These are phyloP conservation scores for Drosophila neotestacea DNA, from an alignment of 2,888 invertebrate genomes.

Conservation along the genomic window DNA sequence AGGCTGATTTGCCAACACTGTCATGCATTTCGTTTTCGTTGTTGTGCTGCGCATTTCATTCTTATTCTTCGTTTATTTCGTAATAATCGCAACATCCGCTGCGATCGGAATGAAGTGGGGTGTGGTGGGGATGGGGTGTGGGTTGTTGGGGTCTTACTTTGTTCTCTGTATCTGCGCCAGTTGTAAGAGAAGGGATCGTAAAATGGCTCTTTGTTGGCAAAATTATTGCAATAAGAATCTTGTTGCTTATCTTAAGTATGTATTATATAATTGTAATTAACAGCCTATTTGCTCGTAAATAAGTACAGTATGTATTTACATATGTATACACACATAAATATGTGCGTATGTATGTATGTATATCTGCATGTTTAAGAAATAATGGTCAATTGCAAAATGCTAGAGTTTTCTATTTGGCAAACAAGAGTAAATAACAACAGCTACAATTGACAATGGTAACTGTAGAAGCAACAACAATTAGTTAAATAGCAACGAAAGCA, in stretches of 20 bases:
- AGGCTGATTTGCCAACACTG: no score
- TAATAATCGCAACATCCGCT: constrained; percentile 76
- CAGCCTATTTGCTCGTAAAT: constrained; percentile 30
- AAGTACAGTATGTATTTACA: neutral
- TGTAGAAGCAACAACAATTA: constrained; percentile 38
- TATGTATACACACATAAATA: constrained; percentile 4
- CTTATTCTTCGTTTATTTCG: constrained; percentile 75
- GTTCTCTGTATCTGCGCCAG: constrained; percentile 16
- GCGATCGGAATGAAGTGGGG: constrained; percentile 19
- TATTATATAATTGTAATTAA: constrained; percentile 65
- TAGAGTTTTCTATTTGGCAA: constrained; percentile 68
- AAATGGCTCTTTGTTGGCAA: constrained; percentile 53
- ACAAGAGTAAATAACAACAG: constrained; percentile 41
- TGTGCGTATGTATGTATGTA: neutral
- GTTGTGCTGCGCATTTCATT: constrained; percentile 51
- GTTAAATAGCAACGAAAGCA: constrained; percentile 50
- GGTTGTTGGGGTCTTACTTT: constrained; percentile 7
- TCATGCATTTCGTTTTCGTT: constrained; percentile 52
- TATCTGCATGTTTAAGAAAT: neutral
- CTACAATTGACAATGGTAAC: constrained; percentile 30
- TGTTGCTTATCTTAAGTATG: constrained; percentile 7
- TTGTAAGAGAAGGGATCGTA: constrained; percentile 14
- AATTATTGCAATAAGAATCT: constrained; percentile 18
- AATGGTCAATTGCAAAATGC: constrained; percentile 47
- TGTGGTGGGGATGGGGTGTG: neutral